Percentiles rank a stretch among this genome's conserved stretches.
These are phyloP conservation scores for Rafetus swinhoei DNA, from an alignment of 2,113 vertebrate genomes.

Conservation along the genomic window DNA sequence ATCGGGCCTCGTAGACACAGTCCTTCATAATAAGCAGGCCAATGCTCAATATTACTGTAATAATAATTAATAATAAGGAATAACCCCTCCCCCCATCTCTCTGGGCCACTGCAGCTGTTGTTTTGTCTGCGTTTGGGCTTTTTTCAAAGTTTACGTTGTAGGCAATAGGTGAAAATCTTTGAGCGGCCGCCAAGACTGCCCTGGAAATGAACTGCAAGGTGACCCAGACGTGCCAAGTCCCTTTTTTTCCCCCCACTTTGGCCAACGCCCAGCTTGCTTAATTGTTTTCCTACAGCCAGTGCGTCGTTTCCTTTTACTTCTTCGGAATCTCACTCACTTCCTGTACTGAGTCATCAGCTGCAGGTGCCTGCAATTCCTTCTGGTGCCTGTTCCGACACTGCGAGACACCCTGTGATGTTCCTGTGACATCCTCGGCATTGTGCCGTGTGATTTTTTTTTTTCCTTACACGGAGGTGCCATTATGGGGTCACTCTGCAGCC, in stretches of 20 bases:
- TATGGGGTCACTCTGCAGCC: slow-evolving; percentile 41
- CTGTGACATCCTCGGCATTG: background rate
- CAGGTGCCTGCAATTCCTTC: slow-evolving; percentile 69
- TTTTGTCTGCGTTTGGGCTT: background rate
- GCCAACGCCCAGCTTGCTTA: slow-evolving; percentile 62
- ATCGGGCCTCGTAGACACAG: accelerated
- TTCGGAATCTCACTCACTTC: slow-evolving; percentile 54
- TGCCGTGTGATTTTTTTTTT: background rate
- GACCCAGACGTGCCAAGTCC: slow-evolving; percentile 74
- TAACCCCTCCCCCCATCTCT: accelerated
- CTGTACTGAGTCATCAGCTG: slow-evolving; percentile 71
- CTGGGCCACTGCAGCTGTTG: background rate
- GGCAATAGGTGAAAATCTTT: background rate
- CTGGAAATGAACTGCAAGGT: slow-evolving; percentile 60
- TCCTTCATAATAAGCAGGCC: background rate
- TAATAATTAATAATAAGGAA: background rate
- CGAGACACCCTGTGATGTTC: slow-evolving; percentile 39
- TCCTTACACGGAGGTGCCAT: background rate
- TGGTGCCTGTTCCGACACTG: slow-evolving; percentile 51
- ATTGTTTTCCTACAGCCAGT: slow-evolving; percentile 74
- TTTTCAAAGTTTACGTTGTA: slow-evolving; percentile 1
- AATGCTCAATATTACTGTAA: background rate
- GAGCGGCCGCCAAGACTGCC: slow-evolving; percentile 53
- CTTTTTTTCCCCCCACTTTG: slow-evolving; percentile 42
- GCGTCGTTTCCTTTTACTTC: slow-evolving; percentile 76